Conservation (phyloP, 2,888 invertebrate species). For the Aphrophora alni region DNA sequence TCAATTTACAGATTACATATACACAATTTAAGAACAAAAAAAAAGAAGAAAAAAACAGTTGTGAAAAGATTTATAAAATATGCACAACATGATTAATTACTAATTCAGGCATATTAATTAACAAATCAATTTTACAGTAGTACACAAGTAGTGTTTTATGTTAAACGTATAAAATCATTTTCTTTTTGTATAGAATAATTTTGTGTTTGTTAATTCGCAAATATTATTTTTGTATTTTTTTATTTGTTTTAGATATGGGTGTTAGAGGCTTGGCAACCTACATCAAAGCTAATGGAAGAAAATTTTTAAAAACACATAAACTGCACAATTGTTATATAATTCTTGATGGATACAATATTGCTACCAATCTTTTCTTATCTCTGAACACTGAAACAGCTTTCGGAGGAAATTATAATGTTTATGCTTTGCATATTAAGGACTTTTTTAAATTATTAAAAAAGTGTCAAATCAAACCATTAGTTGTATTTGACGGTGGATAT, state of each 20-base stretch:
- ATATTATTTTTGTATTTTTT: neutral
- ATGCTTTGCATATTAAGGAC: conserved; percentile 66
- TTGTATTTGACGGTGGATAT: conserved; percentile 82
- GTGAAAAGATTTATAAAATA: too few species aligned
- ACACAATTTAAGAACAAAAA: too few species aligned
- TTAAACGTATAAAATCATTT: too few species aligned
- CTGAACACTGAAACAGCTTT: conserved; percentile 73
- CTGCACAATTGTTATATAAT: conserved; percentile 73
- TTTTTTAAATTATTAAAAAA: conserved; percentile 74
- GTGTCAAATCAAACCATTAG: conserved; percentile 74
- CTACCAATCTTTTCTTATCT: conserved; percentile 70
- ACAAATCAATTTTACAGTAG: too few species aligned
- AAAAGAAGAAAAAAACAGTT: too few species aligned
- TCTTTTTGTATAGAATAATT: too few species aligned
- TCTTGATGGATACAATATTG: conserved; percentile 81
- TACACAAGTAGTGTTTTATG: too few species aligned
- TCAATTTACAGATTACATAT: too few species aligned
- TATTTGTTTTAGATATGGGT: conserved; percentile 68
- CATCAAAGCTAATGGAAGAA: conserved; percentile 69
- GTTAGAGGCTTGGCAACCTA: conserved; percentile 85
- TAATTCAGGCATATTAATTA: too few species aligned
- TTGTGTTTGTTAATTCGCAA: too few species aligned
- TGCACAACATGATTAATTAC: too few species aligned
- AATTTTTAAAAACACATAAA: conserved; percentile 67
- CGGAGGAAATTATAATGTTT: conserved; percentile 86